phyloP scores from a whole-genome alignment of 2,888 invertebrate genomes.

The Horisme vitalbata region DNA sequence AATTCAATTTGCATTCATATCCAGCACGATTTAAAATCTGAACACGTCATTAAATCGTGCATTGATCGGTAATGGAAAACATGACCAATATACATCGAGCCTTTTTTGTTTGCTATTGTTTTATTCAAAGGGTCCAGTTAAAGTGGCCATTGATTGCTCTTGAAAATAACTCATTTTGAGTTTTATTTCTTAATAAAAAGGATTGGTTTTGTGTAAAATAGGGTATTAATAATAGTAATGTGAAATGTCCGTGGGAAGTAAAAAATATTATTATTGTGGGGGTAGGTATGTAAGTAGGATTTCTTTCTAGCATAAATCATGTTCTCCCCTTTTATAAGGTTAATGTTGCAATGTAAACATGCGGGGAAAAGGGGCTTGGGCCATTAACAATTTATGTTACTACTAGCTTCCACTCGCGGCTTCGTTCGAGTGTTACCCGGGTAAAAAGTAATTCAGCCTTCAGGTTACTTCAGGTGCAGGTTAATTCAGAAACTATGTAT shows the following conservation, averaged over 20 bases:
- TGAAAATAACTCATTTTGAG: not conserved
- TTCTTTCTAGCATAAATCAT: conserved; percentile 14
- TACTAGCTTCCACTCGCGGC: too few relatives aligned
- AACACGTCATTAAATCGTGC: conserved; percentile 5
- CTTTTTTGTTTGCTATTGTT: conserved; percentile 1
- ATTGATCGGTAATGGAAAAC: conserved; percentile 6
- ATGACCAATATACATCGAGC: conserved; percentile 5
- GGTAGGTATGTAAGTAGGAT: too few relatives aligned
- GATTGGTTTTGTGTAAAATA: not conserved
- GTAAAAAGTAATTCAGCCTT: too few relatives aligned
- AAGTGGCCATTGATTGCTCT: not conserved
- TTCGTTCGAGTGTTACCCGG: too few relatives aligned
- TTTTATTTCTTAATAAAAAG: not conserved
- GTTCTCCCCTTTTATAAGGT: conserved; percentile 6
- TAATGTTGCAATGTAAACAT: conserved; percentile 11
- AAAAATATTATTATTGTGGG: too few relatives aligned
- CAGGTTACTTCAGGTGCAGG: too few relatives aligned
- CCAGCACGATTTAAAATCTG: conserved; percentile 1
- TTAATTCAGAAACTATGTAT: too few relatives aligned
- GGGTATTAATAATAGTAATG: not conserved
- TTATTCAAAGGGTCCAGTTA: not conserved
- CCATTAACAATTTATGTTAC: too few relatives aligned
- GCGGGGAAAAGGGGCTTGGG: conserved; percentile 4
- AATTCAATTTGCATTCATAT: conserved; percentile 1
- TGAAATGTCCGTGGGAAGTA: conserved; percentile 15